Conservation (phyloP, 1,140 invertebrate species). For the Aphaenogaster floridana region DNA sequence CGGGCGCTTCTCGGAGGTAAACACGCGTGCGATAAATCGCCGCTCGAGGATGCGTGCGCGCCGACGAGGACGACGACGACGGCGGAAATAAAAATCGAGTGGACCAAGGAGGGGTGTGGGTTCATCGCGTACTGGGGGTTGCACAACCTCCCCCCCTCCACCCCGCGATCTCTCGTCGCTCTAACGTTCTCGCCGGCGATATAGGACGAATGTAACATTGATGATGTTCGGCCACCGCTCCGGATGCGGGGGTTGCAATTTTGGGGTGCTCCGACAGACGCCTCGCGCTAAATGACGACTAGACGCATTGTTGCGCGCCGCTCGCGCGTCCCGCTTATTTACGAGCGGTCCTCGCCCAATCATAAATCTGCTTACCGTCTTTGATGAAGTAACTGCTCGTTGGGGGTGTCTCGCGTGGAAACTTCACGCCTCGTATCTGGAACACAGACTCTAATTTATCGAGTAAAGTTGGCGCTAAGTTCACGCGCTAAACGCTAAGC, state of each 20-base stretch:
- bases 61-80: neutral
- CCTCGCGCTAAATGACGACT: neutral
- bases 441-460: constrained; percentile 53
- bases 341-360: constrained; percentile 9
- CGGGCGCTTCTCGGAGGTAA: constrained; percentile 22
- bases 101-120: constrained; percentile 18
- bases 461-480: constrained; percentile 46
- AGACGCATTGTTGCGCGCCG: neutral
- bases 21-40: constrained; percentile 59
- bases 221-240: neutral
- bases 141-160: neutral
- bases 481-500: constrained; percentile 57
- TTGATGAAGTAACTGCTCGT: constrained; percentile 30
- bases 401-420: constrained; percentile 36
- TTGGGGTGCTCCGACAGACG: neutral
- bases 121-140: constrained; percentile 37
- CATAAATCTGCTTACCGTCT: constrained; percentile 54
- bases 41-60: constrained; percentile 38
- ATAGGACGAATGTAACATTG: neutral
- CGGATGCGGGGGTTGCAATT: neutral
- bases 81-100: constrained; percentile 25
- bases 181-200: neutral
- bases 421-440: constrained; percentile 41
- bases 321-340: constrained; percentile 13
- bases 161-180: neutral